Conservation (phyloP, 2,797 vertebrate genomes). For the Peromyscus aztecus region DNA sequence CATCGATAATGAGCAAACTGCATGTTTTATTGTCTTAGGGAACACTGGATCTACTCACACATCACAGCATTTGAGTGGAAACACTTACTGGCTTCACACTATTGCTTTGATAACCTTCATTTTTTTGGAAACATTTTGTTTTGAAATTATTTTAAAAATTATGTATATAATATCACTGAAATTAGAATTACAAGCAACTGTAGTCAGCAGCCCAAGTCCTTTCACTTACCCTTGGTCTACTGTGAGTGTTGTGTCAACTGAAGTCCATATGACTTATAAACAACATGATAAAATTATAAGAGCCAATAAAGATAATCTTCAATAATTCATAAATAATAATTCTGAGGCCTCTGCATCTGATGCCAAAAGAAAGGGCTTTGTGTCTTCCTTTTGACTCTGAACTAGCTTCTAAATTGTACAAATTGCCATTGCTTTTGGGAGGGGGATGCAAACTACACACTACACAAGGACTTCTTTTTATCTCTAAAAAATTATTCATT, state of each 20-base stretch:
- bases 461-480: too few relatives aligned
- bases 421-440: neutral
- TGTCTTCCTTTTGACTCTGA: neutral
- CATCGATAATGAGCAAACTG: neutral
- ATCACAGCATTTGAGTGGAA: neutral
- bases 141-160: conserved; percentile 57
- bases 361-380: neutral
- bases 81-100: neutral
- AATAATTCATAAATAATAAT: conserved; percentile 81
- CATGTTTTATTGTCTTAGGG: neutral
- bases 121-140: conserved; percentile 19
- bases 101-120: neutral
- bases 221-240: neutral
- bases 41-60: neutral
- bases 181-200: conserved; percentile 37
- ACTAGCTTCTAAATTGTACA: neutral
- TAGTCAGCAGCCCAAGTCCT: conserved; percentile 33
- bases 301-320: conserved; percentile 77
- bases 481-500: too few relatives aligned
- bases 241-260: conserved; percentile 77
- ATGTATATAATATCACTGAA: neutral
- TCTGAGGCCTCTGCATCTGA: neutral
- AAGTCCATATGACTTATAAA: conserved; percentile 76
- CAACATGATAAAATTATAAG: conserved; percentile 67
- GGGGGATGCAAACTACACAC: neutral